phyloP scores from a whole-genome alignment of 2,888 invertebrate genomes.

The Eupeodes luniger region DNA sequence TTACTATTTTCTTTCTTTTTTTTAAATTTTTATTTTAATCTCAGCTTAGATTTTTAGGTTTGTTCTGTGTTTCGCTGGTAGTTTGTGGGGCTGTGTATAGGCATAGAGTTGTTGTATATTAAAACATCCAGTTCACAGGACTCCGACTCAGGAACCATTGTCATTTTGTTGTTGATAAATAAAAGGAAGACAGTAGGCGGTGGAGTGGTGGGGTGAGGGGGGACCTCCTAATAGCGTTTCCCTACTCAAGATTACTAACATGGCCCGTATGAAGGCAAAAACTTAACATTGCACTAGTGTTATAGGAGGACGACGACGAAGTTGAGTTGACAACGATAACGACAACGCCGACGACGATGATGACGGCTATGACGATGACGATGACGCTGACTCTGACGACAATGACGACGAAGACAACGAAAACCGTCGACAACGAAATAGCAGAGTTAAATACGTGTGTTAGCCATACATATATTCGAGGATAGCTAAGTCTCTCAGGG shows the following conservation, averaged over 20 bases:
- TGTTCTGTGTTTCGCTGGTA: neutral
- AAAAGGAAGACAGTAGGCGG: conserved; percentile 17
- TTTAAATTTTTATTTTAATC: conserved; percentile 45
- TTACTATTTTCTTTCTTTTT: conserved; percentile 1
- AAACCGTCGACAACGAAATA: neutral
- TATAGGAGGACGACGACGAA: conserved; percentile 13
- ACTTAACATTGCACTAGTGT: conserved; percentile 71
- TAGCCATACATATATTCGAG: conserved; percentile 42
- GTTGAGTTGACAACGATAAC: conserved; percentile 8
- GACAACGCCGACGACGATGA: conserved; percentile 2
- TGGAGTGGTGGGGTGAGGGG: conserved; percentile 1
- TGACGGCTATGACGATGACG: neutral
- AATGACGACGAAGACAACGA: neutral
- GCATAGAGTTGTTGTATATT: conserved; percentile 23
- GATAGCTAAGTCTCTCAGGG: conserved; percentile 73
- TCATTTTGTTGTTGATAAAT: conserved; percentile 53
- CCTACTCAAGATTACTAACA: conserved; percentile 69
- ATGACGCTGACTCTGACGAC: conserved; percentile 5
- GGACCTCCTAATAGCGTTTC: conserved; percentile 62
- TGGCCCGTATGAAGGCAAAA: conserved; percentile 69
- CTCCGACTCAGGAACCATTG: conserved; percentile 61
- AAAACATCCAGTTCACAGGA: conserved; percentile 64
- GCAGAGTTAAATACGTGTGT: conserved; percentile 20
- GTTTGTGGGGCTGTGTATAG: conserved; percentile 5
- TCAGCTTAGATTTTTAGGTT: conserved; percentile 58